Conservation (phyloP, 2,888 invertebrate genomes). For the Synergus japonicus region DNA sequence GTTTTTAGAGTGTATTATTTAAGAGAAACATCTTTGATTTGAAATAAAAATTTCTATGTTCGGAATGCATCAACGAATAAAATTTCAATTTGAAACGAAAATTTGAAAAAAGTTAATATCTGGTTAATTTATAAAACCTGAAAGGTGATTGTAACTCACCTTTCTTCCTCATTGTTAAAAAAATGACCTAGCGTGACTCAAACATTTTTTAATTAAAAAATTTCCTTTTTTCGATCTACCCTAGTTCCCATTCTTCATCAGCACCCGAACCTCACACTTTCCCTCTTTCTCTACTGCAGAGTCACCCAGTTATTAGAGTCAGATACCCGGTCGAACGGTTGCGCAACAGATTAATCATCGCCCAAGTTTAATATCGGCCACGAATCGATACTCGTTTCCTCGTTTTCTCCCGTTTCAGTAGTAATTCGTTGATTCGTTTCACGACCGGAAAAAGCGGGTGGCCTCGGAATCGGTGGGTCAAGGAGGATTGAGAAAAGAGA, state of each 20-base stretch:
- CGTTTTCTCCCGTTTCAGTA: constrained; percentile 7
- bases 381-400: constrained; percentile 2
- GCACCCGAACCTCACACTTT: not conserved
- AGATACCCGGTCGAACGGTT: constrained; percentile 4
- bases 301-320: constrained; percentile 3
- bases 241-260: not conserved
- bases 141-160: no score
- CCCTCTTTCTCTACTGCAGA: not conserved
- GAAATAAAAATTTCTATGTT: no score
- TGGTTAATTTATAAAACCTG: no score
- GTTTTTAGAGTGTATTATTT: no score
- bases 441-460: not conserved
- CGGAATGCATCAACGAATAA: no score
- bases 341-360: constrained; percentile 20
- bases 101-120: no score
- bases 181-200: no score
- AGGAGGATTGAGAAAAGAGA: constrained; percentile 11
- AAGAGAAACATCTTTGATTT: no score
- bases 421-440: constrained; percentile 32
- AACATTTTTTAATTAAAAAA: not conserved
- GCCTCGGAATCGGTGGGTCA: constrained; percentile 2
- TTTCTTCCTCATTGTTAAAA: no score
- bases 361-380: not conserved
- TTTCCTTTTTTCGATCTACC: not conserved
- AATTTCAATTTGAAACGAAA: no score